These are phyloP conservation scores for Corvus hawaiiensis DNA, from an alignment of 2,113 vertebrate genomes.

Conservation along the genomic window DNA sequence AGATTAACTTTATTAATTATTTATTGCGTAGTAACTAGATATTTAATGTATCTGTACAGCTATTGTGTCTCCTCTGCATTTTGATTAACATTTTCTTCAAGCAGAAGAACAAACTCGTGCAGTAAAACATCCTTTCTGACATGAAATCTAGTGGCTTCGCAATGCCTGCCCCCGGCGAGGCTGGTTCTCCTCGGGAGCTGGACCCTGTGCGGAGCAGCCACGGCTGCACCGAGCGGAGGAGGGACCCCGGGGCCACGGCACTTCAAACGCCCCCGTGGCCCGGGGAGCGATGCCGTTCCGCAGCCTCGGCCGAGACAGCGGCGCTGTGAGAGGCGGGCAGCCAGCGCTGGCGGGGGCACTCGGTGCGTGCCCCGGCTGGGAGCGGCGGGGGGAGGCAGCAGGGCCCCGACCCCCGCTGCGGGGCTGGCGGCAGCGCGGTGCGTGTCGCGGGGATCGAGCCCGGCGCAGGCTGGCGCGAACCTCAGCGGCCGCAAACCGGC, in stretches of 20 bases:
- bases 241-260: accelerated
- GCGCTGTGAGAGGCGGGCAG: not conserved
- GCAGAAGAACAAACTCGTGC: not conserved
- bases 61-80: not conserved
- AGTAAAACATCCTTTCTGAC: not conserved
- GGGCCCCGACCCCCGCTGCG: not conserved
- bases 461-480: not conserved
- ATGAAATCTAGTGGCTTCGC: not conserved
- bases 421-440: not conserved
- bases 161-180: not conserved
- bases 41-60: not conserved
- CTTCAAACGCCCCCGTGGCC: not conserved
- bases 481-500: not conserved
- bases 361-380: not conserved
- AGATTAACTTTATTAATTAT: constrained; percentile 27
- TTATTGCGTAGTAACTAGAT: not conserved
- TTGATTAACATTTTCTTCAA: not conserved
- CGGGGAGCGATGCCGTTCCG: not conserved
- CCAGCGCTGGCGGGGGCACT: too few relatives aligned
- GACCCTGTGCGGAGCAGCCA: not conserved
- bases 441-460: not conserved
- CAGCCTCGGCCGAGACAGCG: not conserved
- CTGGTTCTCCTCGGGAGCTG: not conserved
- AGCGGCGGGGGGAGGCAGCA: not conserved
- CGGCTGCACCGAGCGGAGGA: not conserved